Conservation (phyloP, 2,888 invertebrate species). For the Phyllotreta striolata region DNA sequence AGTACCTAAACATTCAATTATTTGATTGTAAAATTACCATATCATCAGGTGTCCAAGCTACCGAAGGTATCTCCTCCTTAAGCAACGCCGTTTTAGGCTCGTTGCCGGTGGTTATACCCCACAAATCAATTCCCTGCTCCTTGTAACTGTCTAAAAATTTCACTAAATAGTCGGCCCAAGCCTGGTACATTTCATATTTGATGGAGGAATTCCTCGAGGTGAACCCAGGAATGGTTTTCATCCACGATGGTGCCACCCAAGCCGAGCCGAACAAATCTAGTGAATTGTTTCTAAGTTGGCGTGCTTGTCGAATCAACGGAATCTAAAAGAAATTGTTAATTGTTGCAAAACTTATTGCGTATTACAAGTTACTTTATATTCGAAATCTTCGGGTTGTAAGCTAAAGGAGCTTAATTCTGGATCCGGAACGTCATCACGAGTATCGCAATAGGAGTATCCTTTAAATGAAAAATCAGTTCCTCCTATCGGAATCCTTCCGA, state of each 20-base stretch:
- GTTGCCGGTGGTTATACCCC: constrained; percentile 69
- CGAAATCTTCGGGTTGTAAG: constrained; percentile 71
- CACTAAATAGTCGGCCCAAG: constrained; percentile 83
- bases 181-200: constrained; percentile 67
- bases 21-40: no score
- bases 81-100: constrained; percentile 38
- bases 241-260: constrained; percentile 65
- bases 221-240: constrained; percentile 61
- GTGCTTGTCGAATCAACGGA: constrained; percentile 51
- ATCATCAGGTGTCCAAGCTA: constrained; percentile 18
- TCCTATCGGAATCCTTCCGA: constrained; percentile 84
- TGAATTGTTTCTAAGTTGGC: constrained; percentile 47
- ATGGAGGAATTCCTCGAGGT: constrained; percentile 26
- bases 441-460: constrained; percentile 78
- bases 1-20: no score
- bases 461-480: constrained; percentile 87
- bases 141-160: constrained; percentile 82
- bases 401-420: constrained; percentile 67
- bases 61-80: constrained; percentile 32
- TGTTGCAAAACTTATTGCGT: no score
- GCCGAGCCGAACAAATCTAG: constrained; percentile 66
- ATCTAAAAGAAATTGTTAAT: constrained; percentile 45
- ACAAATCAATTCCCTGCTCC: constrained; percentile 70
- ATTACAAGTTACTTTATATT: constrained; percentile 11
- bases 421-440: constrained; percentile 57